These are phyloP conservation scores for Diploscapter pachys DNA, from an alignment of 1,140 invertebrate species.

Conservation along the genomic window DNA sequence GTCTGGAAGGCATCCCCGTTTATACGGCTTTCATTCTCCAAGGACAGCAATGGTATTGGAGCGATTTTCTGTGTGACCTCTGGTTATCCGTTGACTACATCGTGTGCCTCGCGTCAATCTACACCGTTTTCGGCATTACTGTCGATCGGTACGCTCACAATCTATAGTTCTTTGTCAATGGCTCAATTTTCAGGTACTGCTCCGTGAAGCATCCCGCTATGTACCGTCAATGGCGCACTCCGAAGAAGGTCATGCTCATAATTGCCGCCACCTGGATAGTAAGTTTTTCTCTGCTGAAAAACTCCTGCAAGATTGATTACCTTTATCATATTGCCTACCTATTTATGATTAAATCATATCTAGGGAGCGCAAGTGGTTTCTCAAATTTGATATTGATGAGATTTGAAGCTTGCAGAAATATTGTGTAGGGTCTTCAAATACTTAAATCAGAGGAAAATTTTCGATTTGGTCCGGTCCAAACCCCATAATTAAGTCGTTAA, in stretches of 20 bases:
- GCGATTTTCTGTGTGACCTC: conserved; percentile 89
- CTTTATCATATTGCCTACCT: no score
- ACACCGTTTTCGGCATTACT: conserved; percentile 96
- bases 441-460: no score
- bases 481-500: no score
- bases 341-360: no score
- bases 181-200: conserved; percentile 70
- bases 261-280: conserved; percentile 80
- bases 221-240: conserved; percentile 94
- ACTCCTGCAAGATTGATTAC: not conserved
- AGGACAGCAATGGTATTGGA: conserved; percentile 91
- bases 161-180: conserved; percentile 4
- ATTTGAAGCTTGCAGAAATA: no score
- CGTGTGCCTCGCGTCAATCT: conserved; percentile 96
- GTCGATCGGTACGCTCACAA: conserved; percentile 72
- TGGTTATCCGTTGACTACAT: conserved; percentile 99
- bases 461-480: no score
- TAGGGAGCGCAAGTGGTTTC: no score
- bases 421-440: no score
- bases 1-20: conserved; percentile 69
- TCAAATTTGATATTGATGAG: no score
- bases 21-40: conserved; percentile 80
- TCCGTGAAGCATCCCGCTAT: conserved; percentile 97
- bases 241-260: conserved; percentile 82
- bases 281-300: conserved; percentile 10